A percentile compares a stretch with the other conserved stretches of the same genome.
Evolutionary conservation across 2,113 vertebrate genomes (phyloP).

Genomic region (Lamprotornis superbus): DNA sequence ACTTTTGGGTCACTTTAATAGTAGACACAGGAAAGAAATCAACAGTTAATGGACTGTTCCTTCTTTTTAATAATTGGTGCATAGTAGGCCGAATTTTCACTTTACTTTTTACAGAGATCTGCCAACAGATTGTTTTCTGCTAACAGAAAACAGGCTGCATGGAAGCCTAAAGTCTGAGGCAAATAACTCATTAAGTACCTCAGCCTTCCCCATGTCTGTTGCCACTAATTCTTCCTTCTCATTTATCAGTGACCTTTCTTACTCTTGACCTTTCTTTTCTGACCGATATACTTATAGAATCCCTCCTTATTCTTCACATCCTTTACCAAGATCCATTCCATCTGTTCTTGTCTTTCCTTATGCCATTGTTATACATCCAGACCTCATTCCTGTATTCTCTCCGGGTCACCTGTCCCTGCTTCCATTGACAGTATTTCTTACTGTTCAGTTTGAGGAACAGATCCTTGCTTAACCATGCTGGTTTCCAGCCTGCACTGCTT

Average conservation of each 20-base stretch:
- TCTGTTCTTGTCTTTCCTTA: neutral
- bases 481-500: neutral
- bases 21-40: accelerated
- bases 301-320: neutral
- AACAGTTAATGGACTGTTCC: neutral
- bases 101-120: neutral
- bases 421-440: neutral
- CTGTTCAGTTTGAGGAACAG: neutral
- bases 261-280: neutral
- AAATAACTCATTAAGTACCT: neutral
- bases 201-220: neutral
- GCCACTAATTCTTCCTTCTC: neutral
- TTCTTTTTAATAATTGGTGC: neutral
- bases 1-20: neutral
- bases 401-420: neutral
- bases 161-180: neutral
- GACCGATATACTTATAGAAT: neutral
- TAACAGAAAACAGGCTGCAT: neutral
- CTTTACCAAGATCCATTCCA: neutral
- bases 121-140: neutral
- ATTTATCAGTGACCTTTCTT: neutral
- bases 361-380: neutral
- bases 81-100: neutral
- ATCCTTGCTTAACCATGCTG: neutral
- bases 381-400: neutral